phyloP scores from a whole-genome alignment of 2,888 invertebrate genomes.

The Acleris holmiana region DNA sequence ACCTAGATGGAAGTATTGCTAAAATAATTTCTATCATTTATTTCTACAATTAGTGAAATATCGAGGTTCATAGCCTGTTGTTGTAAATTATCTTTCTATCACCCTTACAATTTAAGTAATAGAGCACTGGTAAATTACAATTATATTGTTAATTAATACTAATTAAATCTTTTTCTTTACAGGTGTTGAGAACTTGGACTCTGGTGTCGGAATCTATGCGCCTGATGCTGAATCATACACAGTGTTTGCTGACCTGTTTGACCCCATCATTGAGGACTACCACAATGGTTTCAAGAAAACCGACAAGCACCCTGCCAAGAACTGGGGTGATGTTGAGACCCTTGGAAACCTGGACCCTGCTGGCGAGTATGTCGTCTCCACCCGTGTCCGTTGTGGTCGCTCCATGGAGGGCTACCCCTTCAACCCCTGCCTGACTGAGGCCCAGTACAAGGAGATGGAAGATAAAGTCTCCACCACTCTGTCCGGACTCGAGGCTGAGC shows the following conservation, averaged over 20 bases:
- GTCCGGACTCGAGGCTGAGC: conserved; percentile 92
- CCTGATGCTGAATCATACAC: conserved; percentile 98
- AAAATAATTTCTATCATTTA: too few relatives aligned
- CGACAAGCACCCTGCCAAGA: conserved; percentile 96
- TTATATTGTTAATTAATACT: conserved; percentile 19
- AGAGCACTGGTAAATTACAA: background rate
- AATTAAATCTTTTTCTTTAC: conserved; percentile 50
- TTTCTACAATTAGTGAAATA: background rate
- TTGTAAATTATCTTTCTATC: background rate
- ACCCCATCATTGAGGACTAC: conserved; percentile 99
- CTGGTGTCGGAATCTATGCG: conserved; percentile 98
- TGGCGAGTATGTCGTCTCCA: conserved; percentile 96
- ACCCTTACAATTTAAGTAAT: background rate
- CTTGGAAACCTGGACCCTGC: conserved; percentile 97
- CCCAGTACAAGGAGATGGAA: conserved; percentile 99
- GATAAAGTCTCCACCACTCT: conserved; percentile 93
- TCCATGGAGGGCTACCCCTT: conserved; percentile 97
- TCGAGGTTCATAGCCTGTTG: too few relatives aligned
- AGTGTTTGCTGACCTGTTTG: conserved; percentile 95
- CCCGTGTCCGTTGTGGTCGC: conserved; percentile 98
- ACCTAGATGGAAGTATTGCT: background rate
- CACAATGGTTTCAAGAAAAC: conserved; percentile 97
- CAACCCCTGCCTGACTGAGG: conserved; percentile 98
- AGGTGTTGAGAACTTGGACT: conserved; percentile 98
- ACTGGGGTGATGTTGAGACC: conserved; percentile 96